Evolutionary conservation across 2,888 invertebrate genomes (phyloP).

Genomic region (Parnassius mnemosyne): DNA sequence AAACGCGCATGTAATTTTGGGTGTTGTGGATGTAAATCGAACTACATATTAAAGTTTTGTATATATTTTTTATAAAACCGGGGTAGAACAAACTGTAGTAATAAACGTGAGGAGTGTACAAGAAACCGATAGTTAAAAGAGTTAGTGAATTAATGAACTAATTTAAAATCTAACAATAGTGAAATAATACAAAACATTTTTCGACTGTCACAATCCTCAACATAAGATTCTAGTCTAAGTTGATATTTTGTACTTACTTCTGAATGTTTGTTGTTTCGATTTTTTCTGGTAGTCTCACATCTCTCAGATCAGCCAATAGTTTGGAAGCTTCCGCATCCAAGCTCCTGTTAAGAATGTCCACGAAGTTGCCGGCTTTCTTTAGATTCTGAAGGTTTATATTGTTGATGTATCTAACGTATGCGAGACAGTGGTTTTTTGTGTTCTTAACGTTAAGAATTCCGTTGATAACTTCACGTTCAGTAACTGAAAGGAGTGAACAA

Average conservation of each 20-base stretch:
- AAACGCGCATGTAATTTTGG: too few species aligned
- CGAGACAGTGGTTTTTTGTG: slow-evolving; percentile 96
- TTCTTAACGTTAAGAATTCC: slow-evolving; percentile 96
- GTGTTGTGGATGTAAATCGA: too few species aligned
- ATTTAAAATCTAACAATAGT: too few species aligned
- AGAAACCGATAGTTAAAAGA: too few species aligned
- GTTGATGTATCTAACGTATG: slow-evolving; percentile 97
- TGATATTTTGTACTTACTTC: slow-evolving; percentile 79
- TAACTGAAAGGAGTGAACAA: slow-evolving; percentile 82
- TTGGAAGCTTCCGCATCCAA: slow-evolving; percentile 96
- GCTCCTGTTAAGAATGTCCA: slow-evolving; percentile 95
- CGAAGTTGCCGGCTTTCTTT: slow-evolving; percentile 95
- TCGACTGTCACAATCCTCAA: too few species aligned
- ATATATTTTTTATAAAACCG: too few species aligned
- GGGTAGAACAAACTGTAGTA: too few species aligned
- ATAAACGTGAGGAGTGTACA: too few species aligned
- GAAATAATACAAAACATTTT: too few species aligned
- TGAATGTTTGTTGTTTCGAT: slow-evolving; percentile 94
- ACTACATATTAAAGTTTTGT: too few species aligned
- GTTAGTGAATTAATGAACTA: too few species aligned
- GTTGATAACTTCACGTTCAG: slow-evolving; percentile 98
- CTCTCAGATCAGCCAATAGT: slow-evolving; percentile 92
- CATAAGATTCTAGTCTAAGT: too few species aligned
- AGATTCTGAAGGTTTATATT: slow-evolving; percentile 98
- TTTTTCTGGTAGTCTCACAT: slow-evolving; percentile 93